Evolutionary conservation across 2,797 vertebrate species (phyloP).

Genomic region (Amniataba percoides): DNA sequence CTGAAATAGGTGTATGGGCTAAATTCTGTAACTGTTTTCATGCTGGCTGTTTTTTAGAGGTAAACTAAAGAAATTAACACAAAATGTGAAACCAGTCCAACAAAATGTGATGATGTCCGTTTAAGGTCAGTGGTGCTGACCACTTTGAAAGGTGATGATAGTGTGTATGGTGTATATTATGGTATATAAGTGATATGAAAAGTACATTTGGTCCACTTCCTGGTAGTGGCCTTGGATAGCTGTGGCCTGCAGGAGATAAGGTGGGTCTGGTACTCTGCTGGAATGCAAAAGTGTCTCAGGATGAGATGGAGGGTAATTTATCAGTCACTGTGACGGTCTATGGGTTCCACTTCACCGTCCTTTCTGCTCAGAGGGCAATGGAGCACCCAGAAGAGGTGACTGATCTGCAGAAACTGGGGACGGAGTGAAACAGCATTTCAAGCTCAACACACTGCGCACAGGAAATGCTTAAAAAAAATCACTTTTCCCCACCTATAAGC

Average conservation of each 20-base stretch:
- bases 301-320: conserved; percentile 70
- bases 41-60: background rate
- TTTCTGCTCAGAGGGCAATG: conserved; percentile 67
- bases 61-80: background rate
- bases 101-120: background rate
- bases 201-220: conserved; percentile 45
- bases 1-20: too few relatives aligned
- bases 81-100: background rate
- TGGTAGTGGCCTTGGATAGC: conserved; percentile 40
- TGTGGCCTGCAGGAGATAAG: conserved; percentile 46
- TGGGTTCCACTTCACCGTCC: conserved; percentile 80
- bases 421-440: conserved; percentile 17
- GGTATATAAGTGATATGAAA: conserved; percentile 20
- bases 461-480: conserved; percentile 30
- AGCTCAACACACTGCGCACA: conserved; percentile 1
- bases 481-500: conserved; percentile 16
- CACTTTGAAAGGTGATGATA: background rate
- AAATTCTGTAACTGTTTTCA: too few relatives aligned
- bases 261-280: conserved; percentile 31
- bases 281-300: conserved; percentile 58
- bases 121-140: background rate
- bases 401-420: conserved; percentile 65
- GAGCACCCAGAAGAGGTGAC: conserved; percentile 74
- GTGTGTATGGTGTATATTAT: conserved; percentile 8
- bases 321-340: conserved; percentile 68